These are phyloP conservation scores for Mesorhabditis belari DNA, from an alignment of 2,888 invertebrate genomes.

Conservation along the genomic window DNA sequence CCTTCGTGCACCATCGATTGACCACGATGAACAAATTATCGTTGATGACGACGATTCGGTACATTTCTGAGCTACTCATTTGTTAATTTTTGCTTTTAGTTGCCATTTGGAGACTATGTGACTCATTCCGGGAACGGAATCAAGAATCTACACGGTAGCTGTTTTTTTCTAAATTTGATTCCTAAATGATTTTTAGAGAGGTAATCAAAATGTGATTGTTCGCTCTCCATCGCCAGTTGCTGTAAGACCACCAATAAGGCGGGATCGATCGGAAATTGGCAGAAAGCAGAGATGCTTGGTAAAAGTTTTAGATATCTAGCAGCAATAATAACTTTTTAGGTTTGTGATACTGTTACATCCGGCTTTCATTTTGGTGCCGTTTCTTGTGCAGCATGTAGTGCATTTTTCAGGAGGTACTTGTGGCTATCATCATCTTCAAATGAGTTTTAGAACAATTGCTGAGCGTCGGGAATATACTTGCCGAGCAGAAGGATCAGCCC, in stretches of 20 bases:
- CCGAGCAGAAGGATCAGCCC: constrained; percentile 4
- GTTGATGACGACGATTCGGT: background rate
- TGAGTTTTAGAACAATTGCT: constrained; percentile 3
- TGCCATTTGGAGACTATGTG: background rate
- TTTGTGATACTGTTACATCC: constrained; percentile 16
- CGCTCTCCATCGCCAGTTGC: background rate
- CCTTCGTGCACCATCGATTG: background rate
- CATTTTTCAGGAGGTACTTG: constrained; percentile 12
- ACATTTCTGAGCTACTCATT: background rate
- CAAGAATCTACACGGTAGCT: background rate
- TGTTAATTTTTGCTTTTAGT: background rate
- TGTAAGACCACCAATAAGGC: background rate
- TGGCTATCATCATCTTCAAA: background rate
- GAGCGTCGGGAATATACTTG: constrained; percentile 9
- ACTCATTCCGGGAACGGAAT: background rate
- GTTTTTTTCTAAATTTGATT: background rate
- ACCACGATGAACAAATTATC: background rate
- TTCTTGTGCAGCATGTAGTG: constrained; percentile 20
- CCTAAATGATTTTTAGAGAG: no score
- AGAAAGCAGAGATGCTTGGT: background rate
- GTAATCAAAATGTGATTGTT: no score
- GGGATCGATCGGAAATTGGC: background rate
- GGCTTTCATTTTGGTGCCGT: constrained; percentile 20
- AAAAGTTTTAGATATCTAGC: background rate
- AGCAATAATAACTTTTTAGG: constrained; percentile 1